Base-by-base conservation (phyloP, 2,113 vertebrate species). In the Calidris pygmaea region DNA sequence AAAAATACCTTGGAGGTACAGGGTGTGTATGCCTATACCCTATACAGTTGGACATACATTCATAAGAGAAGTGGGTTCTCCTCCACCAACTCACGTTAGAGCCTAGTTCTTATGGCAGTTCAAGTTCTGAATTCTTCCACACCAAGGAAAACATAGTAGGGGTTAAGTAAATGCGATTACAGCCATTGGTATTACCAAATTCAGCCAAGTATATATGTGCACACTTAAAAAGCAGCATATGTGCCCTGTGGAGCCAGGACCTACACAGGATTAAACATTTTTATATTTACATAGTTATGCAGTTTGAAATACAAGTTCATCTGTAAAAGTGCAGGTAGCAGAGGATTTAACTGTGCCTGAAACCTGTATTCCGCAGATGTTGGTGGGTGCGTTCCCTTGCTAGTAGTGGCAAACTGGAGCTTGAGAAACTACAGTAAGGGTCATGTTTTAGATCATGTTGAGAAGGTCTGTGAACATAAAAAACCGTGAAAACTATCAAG, bases 121-220 rank as follows among this genome's bases (percentile, higher is more conserved):
- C 34, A 85, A 23, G 17, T 37, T 58, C 1, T 8, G 56, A 87
- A 58, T 35, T 71, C 10, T 85, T 59, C 24, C 24, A 41, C 22
- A 7, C 6, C 50, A 37, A 55, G 12, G 18, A 63, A 68, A 24
- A 67, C 0, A 14, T 14, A 20, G 22, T 0, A 1, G 6, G 3
- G 7, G 7, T 79, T 67, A 85, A 63, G 4, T 32, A 85, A 76
- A 47, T 75, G 60, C 13, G 14, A 26, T 39, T 60, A 37, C 20
- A 62, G 11, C 11, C 13, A 7, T 62, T 20, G 55, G 19, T n/a
- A 50, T 29, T 29, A 68, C 27, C 26, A 83, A 47, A 59, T 75
- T 67, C 62, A 79, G 16, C 6, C 67, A 81, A 53, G 5, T 43
- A 22, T 48, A 87, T 77, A 70, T 70, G 27, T 29, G 45, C 12